These are phyloP conservation scores for Caenorhabditis parvicauda DNA, from an alignment of 2,888 invertebrate genomes.

Conservation along the genomic window DNA sequence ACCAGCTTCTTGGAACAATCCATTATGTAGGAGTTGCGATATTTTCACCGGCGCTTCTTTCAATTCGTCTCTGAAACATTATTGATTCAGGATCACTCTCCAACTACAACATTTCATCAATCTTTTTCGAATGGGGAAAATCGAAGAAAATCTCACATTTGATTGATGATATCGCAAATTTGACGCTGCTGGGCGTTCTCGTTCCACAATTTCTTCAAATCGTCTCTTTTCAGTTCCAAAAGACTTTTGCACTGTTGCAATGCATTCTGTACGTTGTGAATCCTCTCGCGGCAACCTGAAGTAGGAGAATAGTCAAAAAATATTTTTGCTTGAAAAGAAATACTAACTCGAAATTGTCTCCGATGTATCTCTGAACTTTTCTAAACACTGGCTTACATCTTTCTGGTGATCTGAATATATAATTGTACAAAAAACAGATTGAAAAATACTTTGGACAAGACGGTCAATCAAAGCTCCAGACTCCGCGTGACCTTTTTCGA, in stretches of 20 bases:
- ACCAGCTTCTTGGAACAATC: too few relatives aligned
- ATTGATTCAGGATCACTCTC: neutral
- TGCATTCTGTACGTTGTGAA: conserved; percentile 78
- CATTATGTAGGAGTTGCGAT: too few relatives aligned
- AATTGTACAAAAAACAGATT: neutral
- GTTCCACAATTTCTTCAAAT: conserved; percentile 86
- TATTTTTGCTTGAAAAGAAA: too few relatives aligned
- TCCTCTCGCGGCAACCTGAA: conserved; percentile 73
- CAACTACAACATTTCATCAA: too few relatives aligned
- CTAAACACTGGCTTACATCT: conserved; percentile 80
- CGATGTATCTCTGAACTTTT: conserved; percentile 76
- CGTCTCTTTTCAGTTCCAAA: conserved; percentile 84
- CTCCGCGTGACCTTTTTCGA: conserved; percentile 87
- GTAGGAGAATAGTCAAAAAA: too few relatives aligned
- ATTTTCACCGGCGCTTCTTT: conserved; percentile 15
- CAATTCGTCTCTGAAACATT: conserved; percentile 17
- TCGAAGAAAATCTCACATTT: conserved; percentile 35
- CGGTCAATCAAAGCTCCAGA: conserved; percentile 86
- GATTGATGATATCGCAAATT: conserved; percentile 41
- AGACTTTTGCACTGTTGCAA: conserved; percentile 79
- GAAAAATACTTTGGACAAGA: conserved; percentile 72
- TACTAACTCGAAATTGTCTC: conserved; percentile 71
- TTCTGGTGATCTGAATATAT: conserved; percentile 73
- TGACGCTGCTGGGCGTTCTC: conserved; percentile 82
- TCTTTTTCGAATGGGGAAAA: too few relatives aligned